phyloP scores from a whole-genome alignment of 2,113 vertebrate species.

The Apteryx mantelli region DNA sequence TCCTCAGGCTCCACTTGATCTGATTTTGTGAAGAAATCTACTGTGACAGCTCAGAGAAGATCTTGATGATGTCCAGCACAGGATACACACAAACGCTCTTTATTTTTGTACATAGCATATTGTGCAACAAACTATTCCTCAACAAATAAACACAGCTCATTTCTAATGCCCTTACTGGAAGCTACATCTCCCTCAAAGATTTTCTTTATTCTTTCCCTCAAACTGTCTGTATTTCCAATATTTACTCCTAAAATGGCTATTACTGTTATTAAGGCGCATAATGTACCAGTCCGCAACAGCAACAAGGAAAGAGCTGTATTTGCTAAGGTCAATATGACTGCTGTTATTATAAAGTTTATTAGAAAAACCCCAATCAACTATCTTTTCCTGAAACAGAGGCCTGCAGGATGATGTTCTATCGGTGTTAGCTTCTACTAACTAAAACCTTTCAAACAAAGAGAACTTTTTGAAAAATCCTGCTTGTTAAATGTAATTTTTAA shows the following conservation, averaged over 20 bases:
- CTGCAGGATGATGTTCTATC: rapidly evolving
- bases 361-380: background rate
- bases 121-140: background rate
- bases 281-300: background rate
- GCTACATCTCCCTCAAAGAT: background rate
- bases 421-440: background rate
- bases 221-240: background rate
- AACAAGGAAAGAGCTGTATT: background rate
- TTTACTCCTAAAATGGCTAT: background rate
- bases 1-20: background rate
- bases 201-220: background rate
- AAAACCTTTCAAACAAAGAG: background rate
- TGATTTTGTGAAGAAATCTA: background rate
- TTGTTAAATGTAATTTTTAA: background rate
- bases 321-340: background rate
- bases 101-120: background rate
- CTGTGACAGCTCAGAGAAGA: background rate
- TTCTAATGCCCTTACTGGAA: background rate
- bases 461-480: background rate
- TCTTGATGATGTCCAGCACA: background rate
- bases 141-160: background rate
- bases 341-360: background rate
- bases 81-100: background rate
- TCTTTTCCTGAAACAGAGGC: background rate
- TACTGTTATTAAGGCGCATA: background rate